Evolutionary conservation across 2,888 invertebrate species (phyloP).

Genomic region (Byasa hedistus): DNA sequence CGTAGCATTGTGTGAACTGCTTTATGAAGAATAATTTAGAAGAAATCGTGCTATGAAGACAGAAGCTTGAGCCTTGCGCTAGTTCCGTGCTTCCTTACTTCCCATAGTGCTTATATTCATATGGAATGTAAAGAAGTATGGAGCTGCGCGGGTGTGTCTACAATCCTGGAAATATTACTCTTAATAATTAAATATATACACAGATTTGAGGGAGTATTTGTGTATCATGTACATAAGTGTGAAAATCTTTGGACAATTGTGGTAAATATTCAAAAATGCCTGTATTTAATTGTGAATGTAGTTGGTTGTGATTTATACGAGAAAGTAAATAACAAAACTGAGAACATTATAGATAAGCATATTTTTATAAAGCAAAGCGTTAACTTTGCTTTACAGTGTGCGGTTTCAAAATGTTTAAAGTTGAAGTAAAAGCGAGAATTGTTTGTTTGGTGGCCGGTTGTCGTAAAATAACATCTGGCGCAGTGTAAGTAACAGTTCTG

Average conservation of each 20-base stretch:
- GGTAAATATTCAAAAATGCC: not conserved
- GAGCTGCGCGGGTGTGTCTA: constrained; percentile 79
- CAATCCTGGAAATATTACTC: constrained; percentile 52
- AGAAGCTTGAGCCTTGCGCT: constrained; percentile 78
- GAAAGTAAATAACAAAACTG: too few species aligned
- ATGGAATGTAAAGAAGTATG: constrained; percentile 99
- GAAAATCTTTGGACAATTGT: not conserved
- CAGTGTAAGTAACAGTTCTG: constrained; percentile 71
- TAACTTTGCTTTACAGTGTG: constrained; percentile 22
- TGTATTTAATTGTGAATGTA: too few species aligned
- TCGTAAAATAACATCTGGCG: constrained; percentile 77
- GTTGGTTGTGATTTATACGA: not conserved
- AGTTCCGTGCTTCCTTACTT: constrained; percentile 98
- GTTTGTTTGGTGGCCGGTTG: constrained; percentile 65
- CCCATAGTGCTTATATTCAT: constrained; percentile 91
- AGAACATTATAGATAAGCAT: too few species aligned
- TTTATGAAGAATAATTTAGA: constrained; percentile 5
- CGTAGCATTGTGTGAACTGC: constrained; percentile 13
- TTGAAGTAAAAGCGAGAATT: constrained; percentile 39
- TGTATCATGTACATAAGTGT: constrained; percentile 35
- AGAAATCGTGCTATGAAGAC: constrained; percentile 42
- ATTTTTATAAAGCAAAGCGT: not conserved
- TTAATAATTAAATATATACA: constrained; percentile 49
- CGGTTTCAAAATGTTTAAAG: constrained; percentile 28
- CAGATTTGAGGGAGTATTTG: constrained; percentile 33